Conservation (phyloP, 2,113 vertebrate genomes). For the Sarotherodon lohbergeri region DNA sequence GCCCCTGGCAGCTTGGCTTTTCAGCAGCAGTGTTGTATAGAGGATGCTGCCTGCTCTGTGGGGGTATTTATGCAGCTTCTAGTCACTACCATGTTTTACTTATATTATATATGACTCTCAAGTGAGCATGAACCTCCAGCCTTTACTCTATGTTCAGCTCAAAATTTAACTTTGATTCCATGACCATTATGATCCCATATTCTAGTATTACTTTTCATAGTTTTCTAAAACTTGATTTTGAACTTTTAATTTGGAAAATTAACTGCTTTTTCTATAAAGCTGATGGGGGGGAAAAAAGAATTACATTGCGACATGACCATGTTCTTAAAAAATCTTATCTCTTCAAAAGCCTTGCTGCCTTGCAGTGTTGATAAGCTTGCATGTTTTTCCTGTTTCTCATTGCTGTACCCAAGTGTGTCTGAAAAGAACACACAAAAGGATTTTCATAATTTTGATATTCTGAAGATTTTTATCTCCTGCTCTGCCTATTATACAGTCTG, state of each 20-base stretch:
- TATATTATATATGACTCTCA: not conserved
- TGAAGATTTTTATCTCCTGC: conserved; percentile 29
- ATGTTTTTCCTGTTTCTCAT: conserved; percentile 1
- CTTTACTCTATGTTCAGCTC: not conserved
- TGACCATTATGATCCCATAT: not conserved
- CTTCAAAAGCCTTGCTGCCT: not conserved
- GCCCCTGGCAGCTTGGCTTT: conserved; percentile 16
- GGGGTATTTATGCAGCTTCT: not conserved
- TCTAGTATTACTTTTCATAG: not conserved
- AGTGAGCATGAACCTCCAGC: not conserved
- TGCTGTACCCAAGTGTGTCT: not conserved
- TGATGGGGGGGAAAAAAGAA: not conserved
- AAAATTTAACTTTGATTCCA: not conserved
- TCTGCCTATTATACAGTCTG: conserved; percentile 34
- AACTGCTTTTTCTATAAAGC: not conserved
- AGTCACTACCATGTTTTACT: not conserved
- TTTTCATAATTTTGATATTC: conserved; percentile 5
- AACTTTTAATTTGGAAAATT: not conserved
- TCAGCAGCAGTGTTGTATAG: not conserved
- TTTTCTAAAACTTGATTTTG: not conserved
- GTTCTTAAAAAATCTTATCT: conserved; percentile 30
- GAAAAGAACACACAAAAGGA: not conserved
- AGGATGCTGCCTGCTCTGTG: not conserved
- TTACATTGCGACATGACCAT: not conserved
- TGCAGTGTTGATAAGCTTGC: not conserved